A percentile compares a stretch with the other conserved stretches of the same genome.
phyloP scores from a whole-genome alignment of 2,888 invertebrate species.

The Leptopilina drosophilae region DNA sequence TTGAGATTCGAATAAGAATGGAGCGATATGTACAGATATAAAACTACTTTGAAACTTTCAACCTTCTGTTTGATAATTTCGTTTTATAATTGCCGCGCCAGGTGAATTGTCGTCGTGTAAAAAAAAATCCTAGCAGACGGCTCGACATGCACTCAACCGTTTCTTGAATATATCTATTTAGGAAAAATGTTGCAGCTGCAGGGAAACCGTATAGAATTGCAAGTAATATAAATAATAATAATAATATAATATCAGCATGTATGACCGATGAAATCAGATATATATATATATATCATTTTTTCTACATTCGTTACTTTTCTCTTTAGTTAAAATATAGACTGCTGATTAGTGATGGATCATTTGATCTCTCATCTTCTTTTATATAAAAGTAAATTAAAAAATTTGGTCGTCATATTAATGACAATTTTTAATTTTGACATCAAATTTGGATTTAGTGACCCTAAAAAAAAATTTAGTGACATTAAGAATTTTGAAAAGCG shows the following conservation, averaged over 20 bases:
- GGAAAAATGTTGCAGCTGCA: constrained; percentile 71
- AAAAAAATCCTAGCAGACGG: constrained; percentile 59
- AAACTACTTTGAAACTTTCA: constrained; percentile 1
- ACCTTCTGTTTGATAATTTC: constrained; percentile 16
- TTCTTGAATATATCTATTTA: constrained; percentile 39
- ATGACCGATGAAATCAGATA: neutral
- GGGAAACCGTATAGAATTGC: neutral
- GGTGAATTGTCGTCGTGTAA: constrained; percentile 56
- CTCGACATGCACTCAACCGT: constrained; percentile 24
- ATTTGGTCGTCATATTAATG: too few species aligned
- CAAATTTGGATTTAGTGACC: too few species aligned
- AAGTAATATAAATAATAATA: neutral
- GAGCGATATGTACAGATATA: constrained; percentile 7
- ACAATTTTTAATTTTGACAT: too few species aligned
- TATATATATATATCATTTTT: neutral
- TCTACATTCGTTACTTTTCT: neutral
- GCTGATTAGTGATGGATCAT: too few species aligned
- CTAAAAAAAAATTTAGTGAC: too few species aligned
- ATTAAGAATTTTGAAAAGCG: too few species aligned
- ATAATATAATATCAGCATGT: neutral
- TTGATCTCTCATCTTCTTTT: too few species aligned
- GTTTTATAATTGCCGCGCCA: constrained; percentile 53
- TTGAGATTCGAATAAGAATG: neutral
- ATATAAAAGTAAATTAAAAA: too few species aligned
- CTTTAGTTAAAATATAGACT: too few species aligned